Evolutionary conservation across 2,113 vertebrate genomes (phyloP), one percentile per base, ranked within the genome.

Genomic region (Poecile atricapillus): DNA sequence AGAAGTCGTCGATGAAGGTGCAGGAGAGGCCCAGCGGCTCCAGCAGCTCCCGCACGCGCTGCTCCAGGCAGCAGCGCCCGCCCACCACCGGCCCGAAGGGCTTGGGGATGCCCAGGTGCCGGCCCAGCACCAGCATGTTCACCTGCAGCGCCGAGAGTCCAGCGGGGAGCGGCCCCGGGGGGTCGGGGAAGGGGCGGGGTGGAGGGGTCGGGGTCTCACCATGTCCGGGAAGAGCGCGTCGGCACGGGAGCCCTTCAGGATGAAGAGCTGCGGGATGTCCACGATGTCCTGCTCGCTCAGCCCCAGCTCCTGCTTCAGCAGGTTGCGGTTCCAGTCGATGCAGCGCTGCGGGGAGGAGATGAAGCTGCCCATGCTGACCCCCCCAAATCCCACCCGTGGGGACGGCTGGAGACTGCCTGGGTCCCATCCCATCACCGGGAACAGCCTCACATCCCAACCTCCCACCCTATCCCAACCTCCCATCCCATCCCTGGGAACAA

Each of bases 301-400:
- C 25, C 98, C 99, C 92, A 99, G 97, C 92, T 99, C 99, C 87
- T 95, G 97, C 98, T 99, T 99, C 78, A 99, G 98, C 13, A 99
- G 97, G 35, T 98, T 97, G 0, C 99, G 98, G 97, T 99, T 99
- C 99, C 99, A 99, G 97, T 99, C 99, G 1, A 99, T 98, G 95
- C 99, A 99, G 96, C 96, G 97, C 99, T 99, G 83, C 2, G 20
- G 23, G 2, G 12, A 18, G 25, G 7, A 78, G 20, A 4, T 6
- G 27, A 25, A 62, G 11, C 9, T 37, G 47, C 22, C 22, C 52
- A 46, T 5, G 10, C 35, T 9, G 0, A 41, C 8, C 6, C 10
- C 33, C 37, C 35, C 30, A 25, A 0, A 35, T 11, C 52, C 67
- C 67, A 8, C 1, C 8, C 11, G 2, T 0, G 0, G 46, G 20